Evolutionary conservation across 2,797 vertebrate genomes (phyloP), one percentile per base, ranked within the genome.

Genomic region (Arrhamphus sclerolepis): DNA sequence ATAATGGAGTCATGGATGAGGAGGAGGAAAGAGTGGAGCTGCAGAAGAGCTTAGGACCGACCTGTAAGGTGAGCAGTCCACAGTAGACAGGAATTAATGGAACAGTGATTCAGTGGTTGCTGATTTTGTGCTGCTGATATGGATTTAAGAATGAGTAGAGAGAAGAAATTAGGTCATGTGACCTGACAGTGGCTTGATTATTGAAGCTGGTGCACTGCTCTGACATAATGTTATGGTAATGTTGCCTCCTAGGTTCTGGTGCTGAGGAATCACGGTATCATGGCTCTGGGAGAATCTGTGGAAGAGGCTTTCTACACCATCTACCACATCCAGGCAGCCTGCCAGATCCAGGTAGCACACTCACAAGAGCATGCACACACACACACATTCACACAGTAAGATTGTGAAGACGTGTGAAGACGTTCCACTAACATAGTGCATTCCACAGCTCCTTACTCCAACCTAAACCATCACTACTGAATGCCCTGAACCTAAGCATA

Each of bases 271-370:
- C 93, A 98, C 0, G 97, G 97, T 5, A 93, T 98, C 34, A 88
- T 99, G 74, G 95, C 96, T 1, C 90, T 99, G 40, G 97, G 97
- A 0, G 97, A 98, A 80, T 95, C 95, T 0, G 93, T 98, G 6
- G 97, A 99, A 83, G 97, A 99, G 81, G 97, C 97, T 0, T 99
- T 98, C 83, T 98, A 98, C 79, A 94, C 95, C 79, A 89, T 95
- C 85, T 98, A 96, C 83, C 96, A 98, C 65, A 92, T 98, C 83
- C 97, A 98, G 91, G 93, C 95, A 0, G 97, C 97, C 46, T 99
- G 97, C 56, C 95, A 99, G 87, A 93, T 97, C 46, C 97, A 99
- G 95, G 97, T 98, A 80, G n/a, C 24, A 17, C 41, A n/a, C n/a
- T n/a, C n/a, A n/a, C n/a, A n/a, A n/a, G n/a, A n/a, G n/a, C n/a